Evolutionary conservation across 2,888 invertebrate species (phyloP).

Genomic region (Molorchus minor): DNA sequence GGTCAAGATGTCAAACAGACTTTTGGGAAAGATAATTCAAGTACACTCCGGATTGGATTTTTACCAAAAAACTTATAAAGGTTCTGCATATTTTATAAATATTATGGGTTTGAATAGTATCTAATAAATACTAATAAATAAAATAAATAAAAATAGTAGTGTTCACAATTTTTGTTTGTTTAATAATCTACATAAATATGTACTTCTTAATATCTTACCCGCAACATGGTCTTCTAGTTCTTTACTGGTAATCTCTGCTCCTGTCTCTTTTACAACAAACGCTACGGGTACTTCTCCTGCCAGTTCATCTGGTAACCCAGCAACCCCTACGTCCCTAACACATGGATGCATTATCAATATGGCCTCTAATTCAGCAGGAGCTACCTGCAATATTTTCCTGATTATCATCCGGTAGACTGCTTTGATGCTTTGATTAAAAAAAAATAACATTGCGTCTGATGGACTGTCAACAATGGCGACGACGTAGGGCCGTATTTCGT

Average conservation of each 20-base stretch:
- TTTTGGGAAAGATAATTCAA: too few species aligned
- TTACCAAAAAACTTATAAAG: background rate
- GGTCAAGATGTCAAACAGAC: too few species aligned
- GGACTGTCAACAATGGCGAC: background rate
- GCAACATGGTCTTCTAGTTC: constrained; percentile 63
- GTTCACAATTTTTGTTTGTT: too few species aligned
- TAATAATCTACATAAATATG: too few species aligned
- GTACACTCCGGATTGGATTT: background rate
- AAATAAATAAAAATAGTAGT: background rate
- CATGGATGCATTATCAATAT: constrained; percentile 75
- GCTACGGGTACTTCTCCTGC: constrained; percentile 82
- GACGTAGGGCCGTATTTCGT: background rate
- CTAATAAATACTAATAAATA: background rate
- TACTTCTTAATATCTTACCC: constrained; percentile 39
- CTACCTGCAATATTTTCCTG: constrained; percentile 64
- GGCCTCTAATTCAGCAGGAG: constrained; percentile 90
- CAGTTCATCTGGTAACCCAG: constrained; percentile 74
- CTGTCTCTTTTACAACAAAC: constrained; percentile 74
- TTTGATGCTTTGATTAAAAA: background rate
- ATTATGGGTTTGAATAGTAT: background rate
- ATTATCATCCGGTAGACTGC: background rate
- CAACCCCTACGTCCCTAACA: constrained; percentile 84
- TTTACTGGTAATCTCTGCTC: constrained; percentile 63
- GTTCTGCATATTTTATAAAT: background rate
- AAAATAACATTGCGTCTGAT: background rate